These are phyloP conservation scores for Arenaria interpres DNA, from an alignment of 2,113 vertebrate species.

Conservation along the genomic window DNA sequence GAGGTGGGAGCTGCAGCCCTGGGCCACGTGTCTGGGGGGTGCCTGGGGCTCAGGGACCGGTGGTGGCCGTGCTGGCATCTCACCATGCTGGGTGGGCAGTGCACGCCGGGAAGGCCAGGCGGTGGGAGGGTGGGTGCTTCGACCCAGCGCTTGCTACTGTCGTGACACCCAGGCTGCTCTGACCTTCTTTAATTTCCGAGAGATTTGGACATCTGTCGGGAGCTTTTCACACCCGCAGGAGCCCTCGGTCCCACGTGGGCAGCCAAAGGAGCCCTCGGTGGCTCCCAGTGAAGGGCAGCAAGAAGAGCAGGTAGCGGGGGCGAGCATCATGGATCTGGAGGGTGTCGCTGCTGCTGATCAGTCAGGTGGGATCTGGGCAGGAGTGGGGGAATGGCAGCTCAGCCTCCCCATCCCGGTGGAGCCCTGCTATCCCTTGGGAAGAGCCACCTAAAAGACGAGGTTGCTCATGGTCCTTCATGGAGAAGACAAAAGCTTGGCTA, in stretches of 20 bases:
- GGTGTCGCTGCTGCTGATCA: not conserved
- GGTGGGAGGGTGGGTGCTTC: not conserved
- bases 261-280: fast-evolving
- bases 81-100: fast-evolving
- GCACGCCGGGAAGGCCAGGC: fast-evolving
- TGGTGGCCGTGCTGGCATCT: fast-evolving
- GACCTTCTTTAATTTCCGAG: slow-evolving; percentile 57
- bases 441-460: not conserved
- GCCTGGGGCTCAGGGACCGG: not conserved
- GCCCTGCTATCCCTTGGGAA: not conserved
- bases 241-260: not conserved
- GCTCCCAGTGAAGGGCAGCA: not conserved
- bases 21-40: not conserved
- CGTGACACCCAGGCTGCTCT: not conserved
- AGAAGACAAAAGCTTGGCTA: not conserved
- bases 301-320: fast-evolving
- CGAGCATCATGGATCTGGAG: fast-evolving
- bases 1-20: not conserved
- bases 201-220: slow-evolving; percentile 43
- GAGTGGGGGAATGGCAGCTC: not conserved
- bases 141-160: not conserved
- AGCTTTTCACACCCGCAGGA: not conserved
- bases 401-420: not conserved
- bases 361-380: not conserved
- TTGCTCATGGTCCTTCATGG: not conserved